These are phyloP conservation scores for Melolontha melolontha DNA, from an alignment of 2,888 invertebrate genomes.

Conservation along the genomic window DNA sequence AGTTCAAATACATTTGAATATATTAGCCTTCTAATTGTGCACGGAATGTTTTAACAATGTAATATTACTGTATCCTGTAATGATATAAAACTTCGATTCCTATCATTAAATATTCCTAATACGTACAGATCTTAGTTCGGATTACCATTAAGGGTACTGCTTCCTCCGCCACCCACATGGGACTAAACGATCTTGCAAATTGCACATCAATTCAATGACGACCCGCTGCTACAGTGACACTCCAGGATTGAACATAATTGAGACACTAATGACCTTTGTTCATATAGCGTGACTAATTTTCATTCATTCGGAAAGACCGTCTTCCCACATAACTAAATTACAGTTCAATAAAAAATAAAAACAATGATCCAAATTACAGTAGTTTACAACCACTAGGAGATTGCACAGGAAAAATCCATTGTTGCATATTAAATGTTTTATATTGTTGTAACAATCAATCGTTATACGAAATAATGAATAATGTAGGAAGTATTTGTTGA, in stretches of 20 bases:
- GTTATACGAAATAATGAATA: no score
- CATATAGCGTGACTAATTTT: slow-evolving; percentile 14
- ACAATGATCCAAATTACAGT: slow-evolving; percentile 28
- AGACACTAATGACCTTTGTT: slow-evolving; percentile 32
- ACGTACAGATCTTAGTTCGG: no score
- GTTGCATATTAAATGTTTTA: no score
- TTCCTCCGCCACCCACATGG: slow-evolving; percentile 18
- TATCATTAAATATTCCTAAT: no score
- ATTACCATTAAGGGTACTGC: slow-evolving; percentile 7
- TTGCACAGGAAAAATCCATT: no score
- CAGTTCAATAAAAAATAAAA: slow-evolving; percentile 16
- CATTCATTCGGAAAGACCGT: slow-evolving; percentile 11
- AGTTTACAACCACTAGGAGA: background rate
- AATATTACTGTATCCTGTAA: no score
- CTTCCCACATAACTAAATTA: slow-evolving; percentile 30
- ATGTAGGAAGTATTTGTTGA: no score
- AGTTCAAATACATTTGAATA: no score
- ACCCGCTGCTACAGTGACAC: slow-evolving; percentile 26
- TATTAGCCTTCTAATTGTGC: no score
- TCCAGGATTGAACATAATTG: slow-evolving; percentile 28
- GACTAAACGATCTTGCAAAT: slow-evolving; percentile 32
- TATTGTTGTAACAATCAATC: no score
- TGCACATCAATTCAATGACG: slow-evolving; percentile 26
- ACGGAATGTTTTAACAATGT: no score
- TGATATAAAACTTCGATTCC: no score